Evolutionary conservation across 2,113 vertebrate species (phyloP).

Genomic region (Mormyrus lacerda): DNA sequence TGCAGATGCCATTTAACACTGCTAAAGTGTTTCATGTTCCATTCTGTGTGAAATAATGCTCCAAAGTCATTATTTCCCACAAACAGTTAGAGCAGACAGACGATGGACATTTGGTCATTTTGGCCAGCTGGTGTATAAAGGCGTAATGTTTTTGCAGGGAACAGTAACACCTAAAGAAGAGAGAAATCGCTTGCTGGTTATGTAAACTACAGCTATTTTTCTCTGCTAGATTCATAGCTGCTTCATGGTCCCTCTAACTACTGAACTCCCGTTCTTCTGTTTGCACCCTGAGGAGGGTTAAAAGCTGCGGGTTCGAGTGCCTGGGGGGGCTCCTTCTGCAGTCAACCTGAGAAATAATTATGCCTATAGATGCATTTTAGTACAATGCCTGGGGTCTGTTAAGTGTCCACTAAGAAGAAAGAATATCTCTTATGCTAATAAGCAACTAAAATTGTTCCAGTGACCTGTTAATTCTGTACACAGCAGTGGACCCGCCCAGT

Average conservation of each 20-base stretch:
- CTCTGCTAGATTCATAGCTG: not conserved
- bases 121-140: constrained; percentile 11
- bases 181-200: not conserved
- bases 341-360: not conserved
- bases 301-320: not conserved
- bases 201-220: constrained; percentile 1
- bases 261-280: not conserved
- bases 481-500: not conserved
- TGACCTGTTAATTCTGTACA: not conserved
- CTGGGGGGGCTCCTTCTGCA: not conserved
- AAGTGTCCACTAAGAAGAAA: not conserved
- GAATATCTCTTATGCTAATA: not conserved
- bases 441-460: not conserved
- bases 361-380: not conserved
- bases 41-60: not conserved
- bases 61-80: not conserved
- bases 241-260: not conserved
- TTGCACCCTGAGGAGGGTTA: not conserved
- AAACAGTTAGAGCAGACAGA: not conserved
- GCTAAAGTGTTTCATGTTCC: not conserved
- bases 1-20: not conserved
- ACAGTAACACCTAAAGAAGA: constrained; percentile 13
- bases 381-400: not conserved
- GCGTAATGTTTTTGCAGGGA: constrained; percentile 8
- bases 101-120: constrained; percentile 13